phyloP scores from a whole-genome alignment of 2,888 invertebrate species.

The Papilio gigon region DNA sequence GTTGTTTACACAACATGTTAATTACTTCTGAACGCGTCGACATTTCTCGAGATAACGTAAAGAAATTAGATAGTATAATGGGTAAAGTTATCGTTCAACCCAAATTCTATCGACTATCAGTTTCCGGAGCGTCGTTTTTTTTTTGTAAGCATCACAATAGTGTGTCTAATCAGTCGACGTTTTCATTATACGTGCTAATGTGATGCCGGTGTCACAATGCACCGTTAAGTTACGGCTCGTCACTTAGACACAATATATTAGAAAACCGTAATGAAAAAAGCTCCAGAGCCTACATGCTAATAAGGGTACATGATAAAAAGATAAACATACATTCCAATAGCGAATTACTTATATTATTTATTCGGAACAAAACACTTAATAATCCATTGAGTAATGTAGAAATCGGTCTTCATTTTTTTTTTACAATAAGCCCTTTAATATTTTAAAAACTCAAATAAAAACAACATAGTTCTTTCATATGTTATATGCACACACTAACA shows the following conservation, averaged over 20 bases:
- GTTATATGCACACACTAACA: too few relatives aligned
- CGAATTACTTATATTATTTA: neutral
- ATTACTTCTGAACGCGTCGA: slow-evolving; percentile 9
- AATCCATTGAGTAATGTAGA: too few relatives aligned
- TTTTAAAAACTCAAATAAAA: too few relatives aligned
- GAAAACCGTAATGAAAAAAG: slow-evolving; percentile 16
- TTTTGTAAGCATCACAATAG: slow-evolving; percentile 37
- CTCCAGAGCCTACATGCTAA: neutral
- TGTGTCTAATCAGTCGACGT: slow-evolving; percentile 37
- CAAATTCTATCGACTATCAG: slow-evolving; percentile 36
- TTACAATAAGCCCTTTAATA: too few relatives aligned
- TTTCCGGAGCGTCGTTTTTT: slow-evolving; percentile 37
- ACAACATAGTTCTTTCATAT: too few relatives aligned
- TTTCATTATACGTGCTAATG: slow-evolving; percentile 32
- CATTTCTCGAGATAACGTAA: slow-evolving; percentile 22
- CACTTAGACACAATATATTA: slow-evolving; percentile 24
- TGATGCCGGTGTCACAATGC: neutral
- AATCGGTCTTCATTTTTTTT: too few relatives aligned
- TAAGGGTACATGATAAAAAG: too few relatives aligned
- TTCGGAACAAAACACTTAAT: too few relatives aligned
- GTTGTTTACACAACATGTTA: slow-evolving; percentile 7
- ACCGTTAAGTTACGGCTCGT: slow-evolving; percentile 30
- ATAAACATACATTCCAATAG: neutral
- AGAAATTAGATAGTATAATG: slow-evolving; percentile 39
- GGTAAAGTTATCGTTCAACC: slow-evolving; percentile 40